Percentiles rank a stretch among this genome's conserved stretches.
Evolutionary conservation across 2,888 invertebrate genomes (phyloP).

Genomic region (Tupiocoris notatus): DNA sequence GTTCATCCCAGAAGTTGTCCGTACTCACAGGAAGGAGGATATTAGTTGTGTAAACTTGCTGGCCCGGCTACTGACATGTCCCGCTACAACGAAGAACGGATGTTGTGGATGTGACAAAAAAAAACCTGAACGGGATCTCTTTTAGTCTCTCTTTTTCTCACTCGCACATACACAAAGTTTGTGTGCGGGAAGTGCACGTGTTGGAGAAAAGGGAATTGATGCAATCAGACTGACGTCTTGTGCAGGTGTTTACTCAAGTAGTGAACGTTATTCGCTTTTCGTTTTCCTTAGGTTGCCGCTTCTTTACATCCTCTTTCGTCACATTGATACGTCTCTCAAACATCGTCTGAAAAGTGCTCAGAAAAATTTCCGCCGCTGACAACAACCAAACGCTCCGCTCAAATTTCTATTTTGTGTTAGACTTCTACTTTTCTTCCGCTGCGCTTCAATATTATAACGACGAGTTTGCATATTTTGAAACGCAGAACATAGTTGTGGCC

Average conservation of each 20-base stretch:
- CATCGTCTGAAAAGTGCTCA: no score
- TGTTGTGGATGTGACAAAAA: background rate
- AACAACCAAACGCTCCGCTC: no score
- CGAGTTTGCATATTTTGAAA: no score
- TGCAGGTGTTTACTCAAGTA: slow-evolving; percentile 27
- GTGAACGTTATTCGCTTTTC: slow-evolving; percentile 1
- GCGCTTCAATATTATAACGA: no score
- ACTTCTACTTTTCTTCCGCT: no score
- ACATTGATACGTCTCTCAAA: background rate
- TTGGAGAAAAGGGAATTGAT: slow-evolving; percentile 4
- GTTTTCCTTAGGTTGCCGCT: background rate
- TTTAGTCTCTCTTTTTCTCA: background rate
- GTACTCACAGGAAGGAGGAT: slow-evolving; percentile 13
- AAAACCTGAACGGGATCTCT: background rate
- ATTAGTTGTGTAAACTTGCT: slow-evolving; percentile 29
- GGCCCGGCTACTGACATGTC: background rate
- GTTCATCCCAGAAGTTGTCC: background rate
- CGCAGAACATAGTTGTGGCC: no score
- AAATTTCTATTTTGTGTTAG: no score
- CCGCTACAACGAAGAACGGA: background rate
- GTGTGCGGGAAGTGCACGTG: background rate
- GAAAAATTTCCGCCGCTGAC: no score
- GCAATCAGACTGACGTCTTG: slow-evolving; percentile 30
- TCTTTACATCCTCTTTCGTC: background rate
- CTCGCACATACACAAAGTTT: background rate